Conservation (phyloP, 2,113 vertebrate genomes). For the Dromaius novaehollandiae region DNA sequence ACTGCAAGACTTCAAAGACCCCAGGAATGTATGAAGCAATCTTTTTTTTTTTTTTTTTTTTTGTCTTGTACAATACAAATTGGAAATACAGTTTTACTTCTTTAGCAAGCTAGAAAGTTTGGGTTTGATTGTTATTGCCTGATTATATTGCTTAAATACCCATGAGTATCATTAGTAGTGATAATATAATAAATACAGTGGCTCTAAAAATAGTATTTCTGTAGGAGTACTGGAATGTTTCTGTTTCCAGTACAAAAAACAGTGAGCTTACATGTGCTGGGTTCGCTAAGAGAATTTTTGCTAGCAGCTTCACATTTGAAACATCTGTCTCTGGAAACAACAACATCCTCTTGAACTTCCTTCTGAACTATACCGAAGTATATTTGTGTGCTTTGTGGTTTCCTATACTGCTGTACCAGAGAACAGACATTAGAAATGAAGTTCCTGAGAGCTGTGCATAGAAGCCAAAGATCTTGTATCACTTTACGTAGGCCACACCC, state of each 20-base stretch:
- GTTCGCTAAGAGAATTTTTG: neutral
- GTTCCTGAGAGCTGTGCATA: neutral
- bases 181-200: neutral
- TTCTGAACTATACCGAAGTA: neutral
- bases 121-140: neutral
- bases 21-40: neutral
- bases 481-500: neutral
- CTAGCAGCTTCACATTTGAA: neutral
- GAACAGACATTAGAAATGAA: neutral
- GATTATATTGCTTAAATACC: neutral
- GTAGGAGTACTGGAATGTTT: neutral
- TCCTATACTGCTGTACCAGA: neutral
- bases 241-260: neutral
- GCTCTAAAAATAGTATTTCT: neutral
- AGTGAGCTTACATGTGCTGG: neutral
- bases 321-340: neutral
- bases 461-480: neutral
- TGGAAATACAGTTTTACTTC: neutral
- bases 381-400: neutral
- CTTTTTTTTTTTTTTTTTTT: neutral
- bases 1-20: neutral
- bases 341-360: neutral
- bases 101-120: neutral
- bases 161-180: neutral
- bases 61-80: neutral